These are phyloP conservation scores for Heliconius cydno DNA, from an alignment of 2,888 invertebrate species.

Conservation along the genomic window DNA sequence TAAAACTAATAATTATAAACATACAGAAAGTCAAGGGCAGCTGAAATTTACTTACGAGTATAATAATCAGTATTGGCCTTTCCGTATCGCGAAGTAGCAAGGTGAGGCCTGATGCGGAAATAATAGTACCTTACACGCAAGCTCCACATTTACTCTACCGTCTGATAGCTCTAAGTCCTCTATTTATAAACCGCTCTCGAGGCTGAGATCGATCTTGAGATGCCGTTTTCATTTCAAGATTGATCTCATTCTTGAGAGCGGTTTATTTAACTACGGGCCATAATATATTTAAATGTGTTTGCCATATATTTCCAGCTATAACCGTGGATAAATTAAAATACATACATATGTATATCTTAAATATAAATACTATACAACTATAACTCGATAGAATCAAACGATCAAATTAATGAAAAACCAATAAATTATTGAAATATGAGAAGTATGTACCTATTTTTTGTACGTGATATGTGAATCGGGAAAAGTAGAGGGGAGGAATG, in stretches of 20 bases:
- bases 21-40: constrained; percentile 50
- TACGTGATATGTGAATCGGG: background rate
- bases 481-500: background rate
- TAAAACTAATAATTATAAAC: background rate
- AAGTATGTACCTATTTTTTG: background rate
- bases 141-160: constrained; percentile 55
- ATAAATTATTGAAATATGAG: background rate
- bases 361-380: background rate
- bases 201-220: too few relatives aligned
- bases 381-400: background rate
- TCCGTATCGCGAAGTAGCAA: constrained; percentile 59
- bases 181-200: too few relatives aligned
- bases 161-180: background rate
- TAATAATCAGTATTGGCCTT: constrained; percentile 63
- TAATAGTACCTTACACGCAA: constrained; percentile 70
- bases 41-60: constrained; percentile 61
- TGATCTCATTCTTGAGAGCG: too few relatives aligned
- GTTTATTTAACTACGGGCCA: too few relatives aligned
- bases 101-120: constrained; percentile 67
- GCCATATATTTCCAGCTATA: background rate
- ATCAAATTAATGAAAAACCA: background rate
- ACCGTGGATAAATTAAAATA: background rate
- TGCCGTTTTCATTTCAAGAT: too few relatives aligned
- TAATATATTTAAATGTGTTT: background rate
- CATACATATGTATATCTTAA: background rate